Evolutionary conservation across 2,113 vertebrate genomes (phyloP), one percentile per base, ranked within the genome.

Genomic region (Camelus dromedarius): DNA sequence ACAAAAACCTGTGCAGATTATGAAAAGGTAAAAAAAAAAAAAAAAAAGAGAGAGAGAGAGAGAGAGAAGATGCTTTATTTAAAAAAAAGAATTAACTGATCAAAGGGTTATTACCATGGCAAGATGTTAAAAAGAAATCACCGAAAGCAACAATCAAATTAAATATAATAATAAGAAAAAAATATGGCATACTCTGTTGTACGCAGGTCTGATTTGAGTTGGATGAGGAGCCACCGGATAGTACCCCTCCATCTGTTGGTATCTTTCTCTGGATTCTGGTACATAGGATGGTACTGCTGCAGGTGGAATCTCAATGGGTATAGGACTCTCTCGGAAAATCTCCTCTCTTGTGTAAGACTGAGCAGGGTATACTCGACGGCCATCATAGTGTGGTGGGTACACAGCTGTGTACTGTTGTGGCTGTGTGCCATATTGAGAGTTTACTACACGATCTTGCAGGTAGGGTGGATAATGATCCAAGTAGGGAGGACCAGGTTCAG

Each of bases 391-490:
- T 0, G 99, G 97, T 1, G 99, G 99, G 94, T 99, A 99, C 22
- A 99, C 54, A n/a, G 99, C 98, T 28, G 99, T 98, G 96, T 99
- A 99, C 32, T 99, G 99, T 11, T 99, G 99, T 1, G 99, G 97
- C 97, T 98, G 98, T 0, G 99, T 97, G 89, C 98, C 97, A 92
- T 99, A 99, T 87, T 99, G 98, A 0, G 99, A 98, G 92, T 97
- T 99, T 81, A 99, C 98, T 92, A 99, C 98, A 2, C 99, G 99
- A 42, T 99, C 99, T 42, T 99, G 99, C 90, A 99, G 98, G 86
- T 99, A 99, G 1, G 99, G 99, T 6, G 99, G 77, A 80, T 99
- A 99, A 87, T 99, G 99, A 86, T 99, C 99, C 96, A 99, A 98
- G 97, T 99, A 99, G 26, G 99, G 98, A 28, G 99, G 98, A 11